A percentile compares a stretch with the other conserved stretches of the same genome.
These are phyloP conservation scores for Cynodonichthys magdalenae DNA, from an alignment of 2,797 vertebrate species.

Conservation along the genomic window DNA sequence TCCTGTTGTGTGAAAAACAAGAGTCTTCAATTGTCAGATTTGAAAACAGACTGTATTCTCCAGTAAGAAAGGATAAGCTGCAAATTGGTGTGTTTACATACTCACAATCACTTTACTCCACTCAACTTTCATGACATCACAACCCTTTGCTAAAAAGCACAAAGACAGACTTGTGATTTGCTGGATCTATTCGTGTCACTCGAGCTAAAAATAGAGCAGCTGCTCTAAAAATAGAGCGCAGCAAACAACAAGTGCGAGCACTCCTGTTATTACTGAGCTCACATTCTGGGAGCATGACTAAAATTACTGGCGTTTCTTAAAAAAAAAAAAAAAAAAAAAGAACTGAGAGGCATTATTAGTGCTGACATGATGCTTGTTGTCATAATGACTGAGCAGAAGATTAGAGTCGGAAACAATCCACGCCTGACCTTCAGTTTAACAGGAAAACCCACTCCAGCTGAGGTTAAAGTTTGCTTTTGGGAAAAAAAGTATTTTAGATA, in stretches of 20 bases:
- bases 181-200: slow-evolving; percentile 57
- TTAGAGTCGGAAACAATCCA: slow-evolving; percentile 42
- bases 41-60: slow-evolving; percentile 34
- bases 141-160: slow-evolving; percentile 40
- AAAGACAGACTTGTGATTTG: slow-evolving; percentile 57
- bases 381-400: slow-evolving; percentile 72
- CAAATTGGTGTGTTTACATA: slow-evolving; percentile 47
- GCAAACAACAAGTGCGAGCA: slow-evolving; percentile 64
- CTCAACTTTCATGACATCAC: slow-evolving; percentile 52
- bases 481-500: slow-evolving; percentile 22
- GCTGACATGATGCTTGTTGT: slow-evolving; percentile 68
- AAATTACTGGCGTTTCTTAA: slow-evolving; percentile 64
- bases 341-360: slow-evolving; percentile 61
- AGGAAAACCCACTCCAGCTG: slow-evolving; percentile 53
- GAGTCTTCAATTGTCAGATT: not conserved
- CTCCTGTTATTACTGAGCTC: slow-evolving; percentile 63
- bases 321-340: slow-evolving; percentile 20
- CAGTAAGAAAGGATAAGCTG: slow-evolving; percentile 37
- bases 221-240: slow-evolving; percentile 71
- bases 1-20: slow-evolving; percentile 17
- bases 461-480: slow-evolving; percentile 50
- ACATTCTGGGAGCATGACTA: slow-evolving; percentile 32
- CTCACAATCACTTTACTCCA: slow-evolving; percentile 44
- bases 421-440: slow-evolving; percentile 53
- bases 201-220: slow-evolving; percentile 61